Base-by-base conservation (phyloP, 2,797 vertebrate genomes). In the Sorex maritimensis region DNA sequence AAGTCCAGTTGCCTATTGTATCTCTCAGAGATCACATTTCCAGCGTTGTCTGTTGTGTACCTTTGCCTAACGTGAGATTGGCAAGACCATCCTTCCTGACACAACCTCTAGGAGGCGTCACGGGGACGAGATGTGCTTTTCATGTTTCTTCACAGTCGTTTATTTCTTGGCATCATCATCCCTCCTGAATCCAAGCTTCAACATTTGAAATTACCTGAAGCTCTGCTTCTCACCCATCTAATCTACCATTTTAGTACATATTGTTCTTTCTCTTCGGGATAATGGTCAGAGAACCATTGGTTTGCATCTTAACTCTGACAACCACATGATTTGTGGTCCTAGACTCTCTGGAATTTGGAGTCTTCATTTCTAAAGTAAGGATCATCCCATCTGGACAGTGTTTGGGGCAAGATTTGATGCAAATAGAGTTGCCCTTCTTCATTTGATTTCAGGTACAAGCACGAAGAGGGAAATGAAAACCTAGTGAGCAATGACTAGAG, bases 121-220 rank as follows among this genome's bases (percentile, higher is more conserved):
- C 41, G 3, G 41, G 55, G 55, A 21, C 9, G 34, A 2, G 0
- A 8, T 44, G n/a, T 85, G 49, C 26, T 75, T 65, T 93, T 61
- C 21, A 26, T 14, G 44, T 5, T 41, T 14, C 73, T 80, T 91
- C 74, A 58, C 11, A 26, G 55, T 88, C 72, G 86, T 11, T 61
- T 69, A 46, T 77, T 92, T 94, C 55, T 89, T 44, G 69, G 72
- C 69, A 78, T 55, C 26, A 41, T 74, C 81, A 87, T 89, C 84
- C 73, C n/a, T 81, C 81, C 80, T 95, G 83, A 88, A 78, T 91
- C 14, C 5, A 30, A 52, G 21, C 49, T 82, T 94, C 86, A 71
- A 79, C 72, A 89, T 83, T 85, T 75, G 68, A 94, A 92, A 92
- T 72, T 77, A 65, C 15, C 52, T 92, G 92, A 83, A 74, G 46